phyloP scores from a whole-genome alignment of 2,797 vertebrate genomes.

The Hoplostethus mediterraneus region DNA sequence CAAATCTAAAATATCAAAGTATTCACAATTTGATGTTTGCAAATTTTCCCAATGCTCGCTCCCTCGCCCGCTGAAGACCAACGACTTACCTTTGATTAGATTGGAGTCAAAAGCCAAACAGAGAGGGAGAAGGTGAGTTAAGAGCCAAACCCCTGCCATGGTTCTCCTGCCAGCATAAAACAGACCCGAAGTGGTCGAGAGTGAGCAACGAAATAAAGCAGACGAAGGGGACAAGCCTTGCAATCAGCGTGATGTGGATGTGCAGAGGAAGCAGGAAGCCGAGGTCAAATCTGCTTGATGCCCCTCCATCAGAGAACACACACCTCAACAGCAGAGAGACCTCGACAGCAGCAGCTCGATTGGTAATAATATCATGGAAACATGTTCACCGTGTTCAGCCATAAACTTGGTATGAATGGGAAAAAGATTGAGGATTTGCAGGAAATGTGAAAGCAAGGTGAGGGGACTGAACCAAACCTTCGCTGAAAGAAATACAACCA shows the following conservation, averaged over 20 bases:
- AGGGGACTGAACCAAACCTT: background rate
- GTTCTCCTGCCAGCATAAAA: constrained; percentile 21
- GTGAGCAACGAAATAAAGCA: constrained; percentile 8
- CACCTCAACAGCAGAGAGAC: background rate
- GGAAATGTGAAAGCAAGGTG: constrained; percentile 9
- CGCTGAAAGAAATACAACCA: background rate
- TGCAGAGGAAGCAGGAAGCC: constrained; percentile 75
- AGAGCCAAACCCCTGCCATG: constrained; percentile 53
- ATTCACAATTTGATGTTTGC: background rate
- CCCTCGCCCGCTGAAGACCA: background rate
- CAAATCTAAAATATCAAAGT: background rate
- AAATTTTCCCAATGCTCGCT: background rate
- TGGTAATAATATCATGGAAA: background rate
- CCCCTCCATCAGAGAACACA: constrained; percentile 58
- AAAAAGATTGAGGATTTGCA: constrained; percentile 31
- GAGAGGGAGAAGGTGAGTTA: constrained; percentile 19
- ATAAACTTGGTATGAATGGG: background rate
- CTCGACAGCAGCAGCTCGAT: background rate
- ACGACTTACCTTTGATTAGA: constrained; percentile 65
- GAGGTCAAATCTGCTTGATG: constrained; percentile 76
- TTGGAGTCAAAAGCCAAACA: constrained; percentile 39
- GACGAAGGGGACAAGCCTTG: background rate
- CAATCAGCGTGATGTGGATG: constrained; percentile 8
- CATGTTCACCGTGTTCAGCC: background rate
- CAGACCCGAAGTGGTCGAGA: background rate